Base-by-base conservation (phyloP, 2,113 vertebrate species). In the Rhinogobius similis region DNA sequence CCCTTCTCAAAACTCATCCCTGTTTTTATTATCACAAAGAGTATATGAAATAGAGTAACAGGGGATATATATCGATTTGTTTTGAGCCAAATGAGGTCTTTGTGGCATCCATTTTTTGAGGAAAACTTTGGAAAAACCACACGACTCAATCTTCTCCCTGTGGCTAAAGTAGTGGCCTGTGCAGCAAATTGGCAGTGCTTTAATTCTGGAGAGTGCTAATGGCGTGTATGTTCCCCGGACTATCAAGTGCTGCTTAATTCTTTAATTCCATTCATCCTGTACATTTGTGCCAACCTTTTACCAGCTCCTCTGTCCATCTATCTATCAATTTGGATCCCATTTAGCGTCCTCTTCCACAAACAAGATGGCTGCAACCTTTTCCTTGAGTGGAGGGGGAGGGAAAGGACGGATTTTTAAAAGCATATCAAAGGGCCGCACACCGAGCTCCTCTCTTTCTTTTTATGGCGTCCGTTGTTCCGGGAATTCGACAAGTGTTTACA, bases 191-290 rank as follows among this genome's bases (percentile, higher is more conserved):
- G 81, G 84, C 83, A 84, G 87, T 84, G 86, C 75, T 77, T 67
- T 79, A 86, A 90, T 89, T 56, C 87, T 86, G 66, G 77, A 71
- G 73, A 75, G 77, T 77, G 78, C 77, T 88, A 89, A 90, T 90
- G 80, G 87, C 76, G 78, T 76, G 38, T 18, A 75, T 75, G 79
- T 58, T 62, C 76, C 4, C 10, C 83, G 65, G 80, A 90, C 87
- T 88, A 87, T 89, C 82, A 90, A 89, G 85, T 88, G 81, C 73
- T 82, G 70, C 75, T 87, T 89, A 86, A 89, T 89, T 84, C 81
- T 88, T 81, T 75, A 69, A 88, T 83, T 84, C 73, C 83, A 88
- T 89, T 88, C 85, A 82, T 66, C 58, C 77, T 83, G 84, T 85
- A 82, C 73, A 81, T 88, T 74, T 36, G 10, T 73, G 62, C 73